Percentiles rank a stretch among this genome's conserved stretches.
phyloP scores from a whole-genome alignment of 1,140 invertebrate genomes.

The Diachasmimorpha longicaudata region DNA sequence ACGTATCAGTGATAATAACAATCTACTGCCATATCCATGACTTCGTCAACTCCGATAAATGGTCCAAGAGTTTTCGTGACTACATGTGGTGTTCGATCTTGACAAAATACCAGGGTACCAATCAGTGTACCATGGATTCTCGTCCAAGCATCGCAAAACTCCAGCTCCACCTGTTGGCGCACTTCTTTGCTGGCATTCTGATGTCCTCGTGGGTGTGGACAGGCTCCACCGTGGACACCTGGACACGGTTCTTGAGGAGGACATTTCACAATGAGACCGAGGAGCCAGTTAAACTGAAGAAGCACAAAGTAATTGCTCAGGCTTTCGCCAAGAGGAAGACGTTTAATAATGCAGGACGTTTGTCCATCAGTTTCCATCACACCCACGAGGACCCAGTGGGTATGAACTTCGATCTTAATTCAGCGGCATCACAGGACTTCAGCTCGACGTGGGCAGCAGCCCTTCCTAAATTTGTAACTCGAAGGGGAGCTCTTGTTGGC shows the following conservation, averaged over 20 bases:
- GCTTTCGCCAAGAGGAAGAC: conserved; percentile 88
- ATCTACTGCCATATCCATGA: conserved; percentile 84
- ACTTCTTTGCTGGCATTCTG: conserved; percentile 83
- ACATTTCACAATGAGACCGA: conserved; percentile 70
- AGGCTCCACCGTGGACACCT: conserved; percentile 77
- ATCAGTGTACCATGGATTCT: conserved; percentile 60
- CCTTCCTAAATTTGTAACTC: conserved; percentile 82
- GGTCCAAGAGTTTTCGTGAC: conserved; percentile 76
- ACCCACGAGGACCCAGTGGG: conserved; percentile 89
- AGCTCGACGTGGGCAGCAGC: conserved; percentile 88
- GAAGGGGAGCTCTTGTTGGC: conserved; percentile 78
- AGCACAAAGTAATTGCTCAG: conserved; percentile 89
- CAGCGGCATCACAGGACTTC: conserved; percentile 75
- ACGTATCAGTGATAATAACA: conserved; percentile 78
- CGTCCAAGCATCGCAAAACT: conserved; percentile 81
- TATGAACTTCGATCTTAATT: conserved; percentile 84
- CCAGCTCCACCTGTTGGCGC: conserved; percentile 80
- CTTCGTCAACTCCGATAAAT: conserved; percentile 74
- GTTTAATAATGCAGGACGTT: conserved; percentile 79
- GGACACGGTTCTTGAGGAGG: conserved; percentile 84
- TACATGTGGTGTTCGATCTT: conserved; percentile 79
- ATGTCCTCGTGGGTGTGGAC: conserved; percentile 96
- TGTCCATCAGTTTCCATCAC: conserved; percentile 86
- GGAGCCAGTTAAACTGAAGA: conserved; percentile 77
- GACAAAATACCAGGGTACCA: conserved; percentile 24